Evolutionary conservation across 2,888 invertebrate species (phyloP).

Genomic region (Apantesis nais): DNA sequence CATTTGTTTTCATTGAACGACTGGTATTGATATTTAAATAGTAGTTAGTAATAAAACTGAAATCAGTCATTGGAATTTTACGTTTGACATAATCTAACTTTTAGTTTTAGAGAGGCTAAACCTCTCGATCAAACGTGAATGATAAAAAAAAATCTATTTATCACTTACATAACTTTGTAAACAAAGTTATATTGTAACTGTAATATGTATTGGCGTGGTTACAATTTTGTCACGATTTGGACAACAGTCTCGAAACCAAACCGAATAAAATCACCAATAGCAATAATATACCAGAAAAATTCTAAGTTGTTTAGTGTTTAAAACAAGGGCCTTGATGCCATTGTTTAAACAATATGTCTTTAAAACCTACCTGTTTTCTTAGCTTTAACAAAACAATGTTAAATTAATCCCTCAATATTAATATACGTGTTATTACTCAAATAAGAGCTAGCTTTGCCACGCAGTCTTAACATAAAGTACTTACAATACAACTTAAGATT

Average conservation of each 20-base stretch:
- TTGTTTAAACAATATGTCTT: no score
- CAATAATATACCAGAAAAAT: background rate
- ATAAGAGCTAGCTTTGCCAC: background rate
- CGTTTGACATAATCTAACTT: background rate
- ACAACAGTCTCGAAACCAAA: background rate
- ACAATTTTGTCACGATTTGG: background rate
- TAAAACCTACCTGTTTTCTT: no score
- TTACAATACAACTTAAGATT: background rate
- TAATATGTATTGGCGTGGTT: background rate
- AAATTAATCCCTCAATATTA: no score
- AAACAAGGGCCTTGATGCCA: background rate
- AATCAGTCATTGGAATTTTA: background rate
- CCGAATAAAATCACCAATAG: background rate
- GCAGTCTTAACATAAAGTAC: background rate
- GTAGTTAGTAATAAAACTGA: background rate
- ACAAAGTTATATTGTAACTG: background rate
- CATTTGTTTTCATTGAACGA: background rate
- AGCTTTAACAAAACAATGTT: no score
- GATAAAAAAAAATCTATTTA: background rate
- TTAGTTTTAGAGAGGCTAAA: no score
- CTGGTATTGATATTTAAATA: background rate
- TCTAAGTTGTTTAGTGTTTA: background rate
- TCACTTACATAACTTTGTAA: background rate
- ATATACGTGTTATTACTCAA: background rate
- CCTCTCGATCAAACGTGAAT: background rate